phyloP scores from a whole-genome alignment of 2,888 invertebrate genomes.

The Leptinotarsa haldemani region DNA sequence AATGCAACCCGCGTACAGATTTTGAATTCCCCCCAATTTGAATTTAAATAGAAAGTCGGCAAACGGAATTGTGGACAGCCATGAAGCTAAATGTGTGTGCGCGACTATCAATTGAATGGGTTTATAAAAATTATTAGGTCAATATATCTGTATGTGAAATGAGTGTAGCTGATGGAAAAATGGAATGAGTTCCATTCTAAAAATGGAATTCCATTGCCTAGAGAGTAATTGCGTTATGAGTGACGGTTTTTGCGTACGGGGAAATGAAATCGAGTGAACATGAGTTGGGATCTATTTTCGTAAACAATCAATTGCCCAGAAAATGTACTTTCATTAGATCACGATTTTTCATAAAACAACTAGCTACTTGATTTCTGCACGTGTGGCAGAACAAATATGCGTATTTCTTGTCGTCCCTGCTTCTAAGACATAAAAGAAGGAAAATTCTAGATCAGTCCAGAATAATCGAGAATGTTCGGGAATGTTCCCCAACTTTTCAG shows the following conservation, averaged over 20 bases:
- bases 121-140: constrained; percentile 17
- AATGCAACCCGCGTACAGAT: neutral
- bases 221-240: neutral
- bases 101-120: constrained; percentile 6
- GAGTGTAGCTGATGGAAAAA: neutral
- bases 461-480: too few relatives aligned
- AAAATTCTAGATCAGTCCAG: too few relatives aligned
- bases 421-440: too few relatives aligned
- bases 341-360: too few relatives aligned
- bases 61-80: constrained; percentile 3
- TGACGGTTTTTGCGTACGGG: neutral
- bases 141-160: constrained; percentile 11
- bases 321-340: too few relatives aligned
- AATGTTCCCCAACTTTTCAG: too few relatives aligned
- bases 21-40: constrained; percentile 17
- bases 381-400: too few relatives aligned
- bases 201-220: neutral
- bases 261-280: neutral
- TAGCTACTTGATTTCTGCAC: too few relatives aligned
- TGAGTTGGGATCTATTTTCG: too few relatives aligned
- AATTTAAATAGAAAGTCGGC: constrained; percentile 1
- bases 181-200: neutral
- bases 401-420: too few relatives aligned
- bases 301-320: too few relatives aligned
- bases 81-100: neutral